A percentile compares a stretch with the other conserved stretches of the same genome.
Conservation (phyloP, 2,888 invertebrate species). For the Synanthedon formicaeformis region DNA sequence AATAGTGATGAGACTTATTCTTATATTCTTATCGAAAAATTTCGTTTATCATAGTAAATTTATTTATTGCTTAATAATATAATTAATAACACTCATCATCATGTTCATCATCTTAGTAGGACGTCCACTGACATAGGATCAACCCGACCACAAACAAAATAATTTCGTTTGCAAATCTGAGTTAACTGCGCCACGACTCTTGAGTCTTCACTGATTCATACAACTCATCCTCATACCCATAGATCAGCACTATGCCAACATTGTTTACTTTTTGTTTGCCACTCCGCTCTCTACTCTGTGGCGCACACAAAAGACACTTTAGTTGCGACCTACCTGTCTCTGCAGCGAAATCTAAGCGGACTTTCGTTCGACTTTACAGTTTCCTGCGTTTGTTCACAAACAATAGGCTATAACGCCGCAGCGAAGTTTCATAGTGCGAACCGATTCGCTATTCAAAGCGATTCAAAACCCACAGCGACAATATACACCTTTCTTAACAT, state of each 20-base stretch:
- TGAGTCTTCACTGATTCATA: too few species aligned
- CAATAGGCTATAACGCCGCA: constrained; percentile 57
- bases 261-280: constrained; percentile 49
- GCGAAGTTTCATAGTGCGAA: constrained; percentile 35
- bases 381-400: constrained; percentile 65
- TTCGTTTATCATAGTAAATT: too few species aligned
- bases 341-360: constrained; percentile 50
- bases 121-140: too few species aligned
- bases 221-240: background rate
- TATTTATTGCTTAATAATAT: too few species aligned
- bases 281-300: constrained; percentile 12
- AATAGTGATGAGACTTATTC: too few species aligned
- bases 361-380: constrained; percentile 64
- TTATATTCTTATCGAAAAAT: too few species aligned
- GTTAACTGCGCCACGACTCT: too few species aligned
- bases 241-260: constrained; percentile 16
- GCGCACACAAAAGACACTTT: constrained; percentile 41
- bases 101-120: too few species aligned
- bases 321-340: constrained; percentile 57
- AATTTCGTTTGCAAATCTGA: too few species aligned
- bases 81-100: too few species aligned
- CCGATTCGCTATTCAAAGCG: constrained; percentile 39
- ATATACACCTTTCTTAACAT: background rate
- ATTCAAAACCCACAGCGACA: constrained; percentile 19
- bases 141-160: too few species aligned